Percentiles rank a stretch among this genome's conserved stretches.
These are phyloP conservation scores for Cyclina sinensis DNA, from an alignment of 1,140 invertebrate genomes.

Conservation along the genomic window DNA sequence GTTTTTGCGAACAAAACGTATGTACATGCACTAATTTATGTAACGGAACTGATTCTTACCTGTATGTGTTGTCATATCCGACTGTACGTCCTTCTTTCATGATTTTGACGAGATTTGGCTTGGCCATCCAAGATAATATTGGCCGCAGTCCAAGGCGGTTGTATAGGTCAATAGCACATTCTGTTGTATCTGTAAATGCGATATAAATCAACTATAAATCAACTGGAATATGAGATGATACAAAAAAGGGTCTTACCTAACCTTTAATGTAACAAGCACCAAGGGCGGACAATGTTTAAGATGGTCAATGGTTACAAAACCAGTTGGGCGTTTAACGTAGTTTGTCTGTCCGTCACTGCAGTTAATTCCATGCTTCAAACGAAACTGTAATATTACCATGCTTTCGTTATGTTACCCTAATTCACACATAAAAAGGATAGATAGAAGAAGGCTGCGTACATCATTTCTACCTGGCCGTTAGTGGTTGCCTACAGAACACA, in stretches of 20 bases:
- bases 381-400: too few species aligned
- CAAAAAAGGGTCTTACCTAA: background rate
- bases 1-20: too few species aligned
- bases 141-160: slow-evolving; percentile 68
- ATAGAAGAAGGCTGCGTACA: background rate
- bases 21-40: too few species aligned
- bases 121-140: slow-evolving; percentile 68
- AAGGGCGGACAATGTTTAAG: background rate
- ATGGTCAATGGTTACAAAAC: background rate
- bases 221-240: background rate
- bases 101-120: slow-evolving; percentile 72
- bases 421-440: too few species aligned
- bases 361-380: too few species aligned
- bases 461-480: too few species aligned
- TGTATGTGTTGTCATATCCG: slow-evolving; percentile 77
- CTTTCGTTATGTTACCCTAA: too few species aligned
- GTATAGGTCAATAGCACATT: background rate
- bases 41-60: slow-evolving; percentile 15
- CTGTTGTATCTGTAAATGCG: slow-evolving; percentile 27
- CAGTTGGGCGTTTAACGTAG: background rate
- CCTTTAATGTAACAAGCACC: slow-evolving; percentile 16
- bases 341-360: background rate
- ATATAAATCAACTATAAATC: background rate
- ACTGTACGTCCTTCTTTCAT: slow-evolving; percentile 65
- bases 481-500: too few species aligned